These are phyloP conservation scores for Parapsyche elsis DNA, from an alignment of 1,140 invertebrate species.

Conservation along the genomic window DNA sequence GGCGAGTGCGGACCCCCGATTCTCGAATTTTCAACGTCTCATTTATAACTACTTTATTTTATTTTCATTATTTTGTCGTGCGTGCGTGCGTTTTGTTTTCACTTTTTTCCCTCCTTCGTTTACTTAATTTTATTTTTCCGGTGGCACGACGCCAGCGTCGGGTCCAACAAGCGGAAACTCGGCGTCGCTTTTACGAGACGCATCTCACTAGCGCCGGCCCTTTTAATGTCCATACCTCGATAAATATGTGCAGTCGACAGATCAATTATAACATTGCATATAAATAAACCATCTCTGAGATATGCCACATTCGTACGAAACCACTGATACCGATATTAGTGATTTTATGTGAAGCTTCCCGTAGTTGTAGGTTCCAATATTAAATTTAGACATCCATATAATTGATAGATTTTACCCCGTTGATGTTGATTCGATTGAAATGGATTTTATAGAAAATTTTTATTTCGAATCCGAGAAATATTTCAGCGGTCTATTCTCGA, in stretches of 20 bases:
- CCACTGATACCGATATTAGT: too few species aligned
- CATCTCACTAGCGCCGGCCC: conserved; percentile 5
- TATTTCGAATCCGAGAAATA: background rate
- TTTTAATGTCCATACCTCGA: background rate
- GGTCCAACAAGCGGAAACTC: background rate
- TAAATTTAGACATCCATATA: too few species aligned
- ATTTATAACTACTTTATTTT: conserved; percentile 56
- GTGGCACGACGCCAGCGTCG: background rate
- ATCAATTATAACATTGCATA: too few species aligned
- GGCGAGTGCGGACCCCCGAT: background rate
- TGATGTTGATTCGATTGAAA: too few species aligned
- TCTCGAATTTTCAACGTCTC: conserved; percentile 51
- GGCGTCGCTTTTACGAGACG: conserved; percentile 6
- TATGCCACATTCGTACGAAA: too few species aligned
- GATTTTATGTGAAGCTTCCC: too few species aligned
- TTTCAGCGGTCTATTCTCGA: background rate
- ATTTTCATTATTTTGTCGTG: conserved; percentile 34
- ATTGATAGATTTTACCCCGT: too few species aligned
- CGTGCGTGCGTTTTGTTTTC: too few species aligned
- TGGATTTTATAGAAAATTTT: background rate
- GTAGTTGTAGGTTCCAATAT: too few species aligned
- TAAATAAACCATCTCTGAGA: too few species aligned
- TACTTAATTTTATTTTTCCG: background rate
- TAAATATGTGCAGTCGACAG: background rate
- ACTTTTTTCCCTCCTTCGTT: too few species aligned